Conservation (phyloP, 2,888 invertebrate genomes). For the Drosophila austrosaltans region DNA sequence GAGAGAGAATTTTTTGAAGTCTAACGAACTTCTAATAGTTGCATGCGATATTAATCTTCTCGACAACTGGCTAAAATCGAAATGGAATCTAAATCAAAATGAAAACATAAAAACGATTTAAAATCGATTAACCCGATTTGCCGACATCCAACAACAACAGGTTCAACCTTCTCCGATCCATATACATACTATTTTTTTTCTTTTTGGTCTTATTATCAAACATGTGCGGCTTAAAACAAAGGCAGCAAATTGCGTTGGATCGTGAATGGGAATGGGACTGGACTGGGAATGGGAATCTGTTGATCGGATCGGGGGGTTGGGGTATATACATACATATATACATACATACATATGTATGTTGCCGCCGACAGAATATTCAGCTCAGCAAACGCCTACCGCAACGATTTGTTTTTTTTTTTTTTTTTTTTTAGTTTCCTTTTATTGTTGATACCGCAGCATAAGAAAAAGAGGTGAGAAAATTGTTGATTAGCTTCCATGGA, state of each 20-base stretch:
- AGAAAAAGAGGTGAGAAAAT: conserved; percentile 83
- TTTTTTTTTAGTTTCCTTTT: conserved; percentile 6
- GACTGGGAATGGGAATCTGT: conserved; percentile 36
- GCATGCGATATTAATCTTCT: conserved; percentile 64
- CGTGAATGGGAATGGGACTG: conserved; percentile 20
- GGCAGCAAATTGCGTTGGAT: conserved; percentile 57
- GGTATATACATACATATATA: no score
- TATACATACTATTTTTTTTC: conserved; percentile 14
- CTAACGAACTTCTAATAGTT: conserved; percentile 77
- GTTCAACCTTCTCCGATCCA: conserved; percentile 55
- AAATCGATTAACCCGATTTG: conserved; percentile 83
- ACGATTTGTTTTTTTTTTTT: conserved; percentile 42
- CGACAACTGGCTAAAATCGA: conserved; percentile 28
- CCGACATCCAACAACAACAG: conserved; percentile 81
- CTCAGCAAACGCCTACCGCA: conserved; percentile 81
- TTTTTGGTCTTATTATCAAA: conserved; percentile 68
- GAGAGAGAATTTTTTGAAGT: neutral
- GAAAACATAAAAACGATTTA: conserved; percentile 82
- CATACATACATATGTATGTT: conserved; percentile 9
- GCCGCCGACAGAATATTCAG: conserved; percentile 82
- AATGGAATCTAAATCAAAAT: conserved; percentile 67
- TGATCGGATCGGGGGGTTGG: conserved; percentile 2
- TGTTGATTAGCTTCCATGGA: conserved; percentile 83
- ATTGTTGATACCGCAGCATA: conserved; percentile 60
- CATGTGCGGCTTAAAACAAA: conserved; percentile 78